Evolutionary conservation across 92 coral and sea anemone species (phyloP), one percentile per base, ranked within the genome.

Genomic region (Zoanthus sociatus): DNA sequence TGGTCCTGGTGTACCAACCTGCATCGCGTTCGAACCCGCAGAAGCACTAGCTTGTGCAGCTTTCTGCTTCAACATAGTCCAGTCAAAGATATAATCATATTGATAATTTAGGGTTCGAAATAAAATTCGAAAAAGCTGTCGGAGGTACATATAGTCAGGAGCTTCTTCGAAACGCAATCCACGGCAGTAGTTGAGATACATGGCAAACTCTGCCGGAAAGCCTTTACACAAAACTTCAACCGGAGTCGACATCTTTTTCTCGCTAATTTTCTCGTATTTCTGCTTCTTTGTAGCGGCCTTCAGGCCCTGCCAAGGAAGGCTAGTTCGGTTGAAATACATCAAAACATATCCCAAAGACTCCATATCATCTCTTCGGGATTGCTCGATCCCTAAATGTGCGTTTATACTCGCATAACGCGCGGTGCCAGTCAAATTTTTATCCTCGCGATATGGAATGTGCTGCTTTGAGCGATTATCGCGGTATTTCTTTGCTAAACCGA

Each of bases 201-300:
- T 96, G 68, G 99, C 99, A 86, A 96, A 96, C 92, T 96, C 99
- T 11, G 99, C 99, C 8, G 99, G 99, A 94, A 96, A 96, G 54
- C 99, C 99, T 75, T 95, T 93, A 85, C 99, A 96, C 81, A 96
- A 93, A 46, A 93, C 95, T 88, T 96, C 99, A 50, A 96, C 99
- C 1, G 99, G 99, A 8, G 99, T 96, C 4, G 99, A 96, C 94
- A 96, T 95, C 88, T 96, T 96, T 79, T 96, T 96, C 93, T 96
- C 99, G 93, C 99, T 96, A 26, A 96, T 96, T 91, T 96, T 96
- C 89, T 96, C 99, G 73, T 96, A 96, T 83, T 96, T 96, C 87
- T 96, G 99, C 69, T 96, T 96, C 91, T 96, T 96, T 17, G 99
- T 96, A 54, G 96, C 99, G 11, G 99, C 99, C 83, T 96, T 96